Percentiles rank a stretch among this genome's conserved stretches.
Conservation (phyloP, 2,888 invertebrate species). For the Tridacna gigas region DNA sequence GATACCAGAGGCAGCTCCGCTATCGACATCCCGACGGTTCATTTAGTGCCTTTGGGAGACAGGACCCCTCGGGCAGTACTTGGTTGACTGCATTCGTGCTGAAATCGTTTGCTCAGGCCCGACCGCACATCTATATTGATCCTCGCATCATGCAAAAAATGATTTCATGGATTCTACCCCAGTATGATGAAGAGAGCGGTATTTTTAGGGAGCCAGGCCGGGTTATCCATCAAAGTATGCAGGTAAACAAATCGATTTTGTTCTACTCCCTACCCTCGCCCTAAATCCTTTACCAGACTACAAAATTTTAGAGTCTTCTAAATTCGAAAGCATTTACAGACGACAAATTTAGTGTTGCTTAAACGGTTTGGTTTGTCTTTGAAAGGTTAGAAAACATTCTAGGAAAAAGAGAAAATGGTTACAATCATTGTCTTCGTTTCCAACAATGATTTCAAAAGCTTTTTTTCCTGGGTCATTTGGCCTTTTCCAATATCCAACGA, state of each 20-base stretch:
- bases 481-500: no score
- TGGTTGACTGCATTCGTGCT: conserved; percentile 96
- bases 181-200: conserved; percentile 89
- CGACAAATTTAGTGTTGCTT: no score
- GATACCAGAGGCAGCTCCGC: conserved; percentile 96
- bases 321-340: no score
- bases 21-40: conserved; percentile 95
- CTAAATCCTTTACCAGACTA: no score
- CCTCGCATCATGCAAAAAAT: conserved; percentile 88
- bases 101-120: conserved; percentile 89
- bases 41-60: conserved; percentile 93
- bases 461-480: no score
- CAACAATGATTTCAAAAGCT: no score
- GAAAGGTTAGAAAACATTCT: no score
- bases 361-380: no score
- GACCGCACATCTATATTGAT: conserved; percentile 89
- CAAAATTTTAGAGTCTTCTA: no score
- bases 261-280: no score
- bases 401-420: no score
- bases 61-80: conserved; percentile 90
- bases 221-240: conserved; percentile 82
- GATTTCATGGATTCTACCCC: conserved; percentile 90
- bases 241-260: not conserved
- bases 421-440: no score
- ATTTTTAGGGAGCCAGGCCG: conserved; percentile 90